Evolutionary conservation across 2,797 vertebrate species (phyloP).

Genomic region (Kryptolebias ocellatus): DNA sequence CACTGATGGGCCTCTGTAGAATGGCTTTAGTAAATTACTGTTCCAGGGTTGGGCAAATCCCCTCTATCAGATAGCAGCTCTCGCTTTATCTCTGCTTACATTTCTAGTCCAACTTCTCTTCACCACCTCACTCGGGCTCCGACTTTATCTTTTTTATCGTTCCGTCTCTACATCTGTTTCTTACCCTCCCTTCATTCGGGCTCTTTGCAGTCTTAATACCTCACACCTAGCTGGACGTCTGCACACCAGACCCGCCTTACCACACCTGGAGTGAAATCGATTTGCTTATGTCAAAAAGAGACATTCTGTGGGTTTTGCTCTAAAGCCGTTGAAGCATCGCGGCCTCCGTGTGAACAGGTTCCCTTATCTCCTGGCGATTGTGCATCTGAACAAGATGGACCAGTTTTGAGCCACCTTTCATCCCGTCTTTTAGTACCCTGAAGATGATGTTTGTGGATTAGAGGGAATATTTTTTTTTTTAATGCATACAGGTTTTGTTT

Average conservation of each 20-base stretch:
- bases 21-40: constrained; percentile 84
- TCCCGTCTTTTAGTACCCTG: constrained; percentile 13
- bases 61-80: constrained; percentile 76
- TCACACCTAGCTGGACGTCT: constrained; percentile 17
- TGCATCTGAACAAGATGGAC: constrained; percentile 67
- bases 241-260: constrained; percentile 13
- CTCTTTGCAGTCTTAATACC: constrained; percentile 22
- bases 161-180: constrained; percentile 18
- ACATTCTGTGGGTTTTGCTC: constrained; percentile 33
- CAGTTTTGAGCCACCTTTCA: constrained; percentile 63
- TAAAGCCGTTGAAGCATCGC: constrained; percentile 25
- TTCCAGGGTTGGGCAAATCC: constrained; percentile 80
- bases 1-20: constrained; percentile 81
- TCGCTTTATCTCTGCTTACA: constrained; percentile 62
- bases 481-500: constrained; percentile 23
- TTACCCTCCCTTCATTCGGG: not conserved
- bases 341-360: constrained; percentile 19
- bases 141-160: constrained; percentile 64
- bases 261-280: constrained; percentile 37
- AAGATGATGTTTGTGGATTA: constrained; percentile 31
- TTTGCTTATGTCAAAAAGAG: constrained; percentile 38
- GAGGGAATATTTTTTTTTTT: constrained; percentile 9
- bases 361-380: constrained; percentile 22
- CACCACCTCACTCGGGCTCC: constrained; percentile 57
- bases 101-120: constrained; percentile 59